Evolutionary conservation across 2,113 vertebrate genomes (phyloP), one percentile per base, ranked within the genome.

Genomic region (Marmota flaviventris): DNA sequence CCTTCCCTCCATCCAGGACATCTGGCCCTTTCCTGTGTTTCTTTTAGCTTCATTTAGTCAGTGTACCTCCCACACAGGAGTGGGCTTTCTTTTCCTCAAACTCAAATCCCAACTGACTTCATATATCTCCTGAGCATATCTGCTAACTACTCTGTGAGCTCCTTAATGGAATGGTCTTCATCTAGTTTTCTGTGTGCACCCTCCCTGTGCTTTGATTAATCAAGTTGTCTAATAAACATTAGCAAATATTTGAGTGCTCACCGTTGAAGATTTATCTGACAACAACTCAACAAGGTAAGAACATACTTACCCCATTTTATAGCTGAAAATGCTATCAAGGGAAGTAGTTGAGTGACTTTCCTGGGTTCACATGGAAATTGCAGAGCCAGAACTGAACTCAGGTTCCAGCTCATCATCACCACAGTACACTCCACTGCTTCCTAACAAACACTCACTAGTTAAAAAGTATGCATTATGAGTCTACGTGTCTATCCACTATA

Each of bases 221-320:
- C 39, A 70, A 70, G 37, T 1, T 89, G 34, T n/a, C 34, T 24
- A 72, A 63, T 6, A 94, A 93, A 89, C 37, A 84, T 27, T 4
- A 92, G 42, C 78, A 94, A 83, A 72, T 84, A 89, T 83, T 78
- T 86, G 56, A 92, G 42, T 25, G 58, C 61, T 27, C 96, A 27
- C 37, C 20, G 45, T 5, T 63, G 58, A 94, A 16, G 22, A 45
- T 48, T 63, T 53, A 85, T 8, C 67, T 86, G 8, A 13, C 22
- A 93, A 63, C 42, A 95, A 67, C 32, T 69, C 83, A 79, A 11
- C 51, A 51, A 86, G 37, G 63, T 70, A 75, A 63, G 18, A 45
- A 96, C 20, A 56, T 18, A 85, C 83, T 63, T 4, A 70, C 56
- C 22, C 37, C 42, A 78, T 92, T 86, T 96, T 45, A 77, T 45